phyloP scores from a whole-genome alignment of 2,113 vertebrate species.

The Nerophis lumbriciformis region DNA sequence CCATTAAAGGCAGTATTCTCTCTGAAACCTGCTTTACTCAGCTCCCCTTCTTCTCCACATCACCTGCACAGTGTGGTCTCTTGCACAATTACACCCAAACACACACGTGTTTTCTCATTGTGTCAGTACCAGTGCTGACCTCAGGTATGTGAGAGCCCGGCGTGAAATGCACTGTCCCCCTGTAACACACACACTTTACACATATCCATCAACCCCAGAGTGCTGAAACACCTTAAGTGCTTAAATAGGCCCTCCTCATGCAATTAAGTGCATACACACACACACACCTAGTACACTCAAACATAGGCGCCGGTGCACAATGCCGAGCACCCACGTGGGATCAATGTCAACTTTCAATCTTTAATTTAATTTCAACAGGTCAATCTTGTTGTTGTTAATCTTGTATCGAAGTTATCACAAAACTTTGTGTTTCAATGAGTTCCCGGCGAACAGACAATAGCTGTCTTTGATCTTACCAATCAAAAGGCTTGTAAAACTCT shows the following conservation, averaged over 20 bases:
- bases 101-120: slow-evolving; percentile 47
- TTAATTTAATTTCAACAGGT: no score
- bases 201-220: slow-evolving; percentile 40
- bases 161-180: slow-evolving; percentile 45
- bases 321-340: no score
- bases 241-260: slow-evolving; percentile 15
- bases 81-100: slow-evolving; percentile 15
- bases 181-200: slow-evolving; percentile 5
- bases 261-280: background rate
- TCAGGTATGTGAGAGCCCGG: slow-evolving; percentile 53
- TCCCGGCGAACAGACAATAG: no score
- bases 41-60: slow-evolving; percentile 38
- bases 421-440: no score
- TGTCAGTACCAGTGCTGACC: slow-evolving; percentile 56
- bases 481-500: no score
- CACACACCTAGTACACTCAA: background rate
- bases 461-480: no score
- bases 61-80: slow-evolving; percentile 47
- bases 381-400: no score
- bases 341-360: no score
- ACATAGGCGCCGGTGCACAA: background rate
- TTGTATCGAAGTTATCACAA: no score
- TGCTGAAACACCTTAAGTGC: slow-evolving; percentile 37
- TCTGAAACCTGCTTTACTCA: slow-evolving; percentile 52
- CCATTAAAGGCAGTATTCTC: slow-evolving; percentile 29